Evolutionary conservation across 2,797 vertebrate genomes (phyloP), one percentile per base, ranked within the genome.

Genomic region (Rhabdophis nuchalis): DNA sequence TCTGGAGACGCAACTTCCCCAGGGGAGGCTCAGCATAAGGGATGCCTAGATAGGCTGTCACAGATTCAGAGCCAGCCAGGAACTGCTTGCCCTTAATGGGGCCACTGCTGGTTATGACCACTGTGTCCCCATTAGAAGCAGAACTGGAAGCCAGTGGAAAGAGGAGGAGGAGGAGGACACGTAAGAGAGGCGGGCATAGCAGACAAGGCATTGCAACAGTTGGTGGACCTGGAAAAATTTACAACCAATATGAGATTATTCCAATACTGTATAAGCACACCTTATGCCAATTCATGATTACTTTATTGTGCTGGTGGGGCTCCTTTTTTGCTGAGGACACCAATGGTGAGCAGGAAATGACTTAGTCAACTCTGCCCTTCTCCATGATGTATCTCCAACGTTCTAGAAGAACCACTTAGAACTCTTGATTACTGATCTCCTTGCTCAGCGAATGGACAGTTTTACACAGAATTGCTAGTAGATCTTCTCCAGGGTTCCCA

Each of bases 1-100:
- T 95, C 92, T 93, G 96, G 95, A 95, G 95, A 94, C 95, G 95
- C 56, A 57, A 92, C 92, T 95, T 96, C 95, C 96, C 96, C 95
- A 96, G 56, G 92, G 92, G 93, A 86, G 93, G 93, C 56, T 57
- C 56, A 57, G 56, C 56, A 7, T 57, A 57, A 57, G 56, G 56
- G 20, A 57, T 6, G 56, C 56, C 56, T 57, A 57, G 56, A 57
- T 57, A 57, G 56, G 18, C 56, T 57, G 56, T 57, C 18, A 57
- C 56, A 41, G 61, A 16, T 13, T 56, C 32, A 5, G 32, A 16
- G 54, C 7, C 88, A 32, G 5, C 3, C 9, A 53, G 32, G 52
- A 54, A 92, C 54, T 41, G 88, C 18, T 57, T 20, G 56, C 56
- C 56, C 18, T 57, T 57, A 57, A 57, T 57, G 1, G 56, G 56